Base-by-base conservation (phyloP, 2,888 invertebrate species). In the Cryptus armator region DNA sequence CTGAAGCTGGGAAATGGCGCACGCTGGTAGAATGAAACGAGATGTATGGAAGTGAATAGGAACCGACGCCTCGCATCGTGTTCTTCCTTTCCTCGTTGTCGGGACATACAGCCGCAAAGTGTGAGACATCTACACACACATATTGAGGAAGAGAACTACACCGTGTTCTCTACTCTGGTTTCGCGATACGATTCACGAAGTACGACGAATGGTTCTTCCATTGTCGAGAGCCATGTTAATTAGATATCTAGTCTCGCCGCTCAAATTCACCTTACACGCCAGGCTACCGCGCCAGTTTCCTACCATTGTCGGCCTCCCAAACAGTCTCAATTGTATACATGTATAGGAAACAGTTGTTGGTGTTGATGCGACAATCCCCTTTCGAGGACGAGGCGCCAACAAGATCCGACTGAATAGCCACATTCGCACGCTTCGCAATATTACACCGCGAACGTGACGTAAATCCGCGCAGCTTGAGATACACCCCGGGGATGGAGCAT, bases 231-330 rank as follows among this genome's bases (percentile, higher is more conserved):
- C 88, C 86, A 91, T 92, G 92, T 93, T 93, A 93, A 93, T 93
- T 93, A 93, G 93, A 91, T 92, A 93, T 93, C 93, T 92, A 92
- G 91, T 92, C 91, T 89, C 91, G 90, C 89, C 88, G 91, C 89
- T 92, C 90, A 91, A 92, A 92, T 92, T 91, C 91, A 91, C 92
- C 92, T 92, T 91, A 91, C 90, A 89, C 90, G 88, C 86, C 77
- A 81, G 56, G 67, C 66, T 81, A 78, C 44, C 53, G 56, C 56
- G 24, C 67, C 79, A 75, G 72, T 83, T 84, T 79, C 70, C 71
- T 71, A 70, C 62, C 77, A 81, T 83, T 79, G 81, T 84, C 72
- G 67, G 67, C 32, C 48, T 37, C 67, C 77, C 37, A 53, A 56
- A 14, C 56, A 19, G 32, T 64, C 29, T 19, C 81, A n/a, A 48